Base-by-base conservation (phyloP, 2,888 invertebrate genomes). In the Smittia sp. region DNA sequence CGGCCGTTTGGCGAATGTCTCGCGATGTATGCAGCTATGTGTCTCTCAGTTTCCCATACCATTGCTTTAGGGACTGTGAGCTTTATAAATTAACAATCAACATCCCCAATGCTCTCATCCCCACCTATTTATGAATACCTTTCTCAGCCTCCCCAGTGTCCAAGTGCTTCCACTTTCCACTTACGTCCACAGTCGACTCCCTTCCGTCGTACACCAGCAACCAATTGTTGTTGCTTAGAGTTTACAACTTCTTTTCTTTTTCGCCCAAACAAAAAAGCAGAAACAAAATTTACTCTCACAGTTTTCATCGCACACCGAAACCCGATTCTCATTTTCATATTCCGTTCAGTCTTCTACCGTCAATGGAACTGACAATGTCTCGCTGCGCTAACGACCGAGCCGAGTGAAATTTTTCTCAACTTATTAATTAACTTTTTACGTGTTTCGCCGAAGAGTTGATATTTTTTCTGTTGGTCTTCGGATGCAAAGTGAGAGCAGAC, bases 321-420 rank as follows among this genome's bases (percentile, higher is more conserved):
- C 69, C 18, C 52, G 41, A 62, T 72, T 62, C 72, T 72, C 72
- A 72, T 72, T 72, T 72, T 72, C 72, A 62, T 72, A 72, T 54
- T 72, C 18, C 46, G 39, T 67, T 72, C 58, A 72, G 72, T 72
- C 72, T 69, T 69, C 69, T 46, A 32, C 69, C 46, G 69, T 54
- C 54, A 69, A 38, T 39, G 32, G 72, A 58, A 72, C 58, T 54
- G 32, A 63, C 63, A 72, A 69, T 52, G 52, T 54, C 62, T 58
- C 58, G 72, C 72, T 62, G 24, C 32, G 24, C 15, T 27, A 39
- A 18, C 52, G 38, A 32, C 11, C 11, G 15, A n/a, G 20, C 6
- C 72, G 62, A 72, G 72, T 62, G 72, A 72, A 72, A 72, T 62
- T 62, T 72, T 62, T 70, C 13, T 68, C n/a, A 46, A 24, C 25